Evolutionary conservation across 2,888 invertebrate genomes (phyloP).

Genomic region (Hirudinaria manillensis): DNA sequence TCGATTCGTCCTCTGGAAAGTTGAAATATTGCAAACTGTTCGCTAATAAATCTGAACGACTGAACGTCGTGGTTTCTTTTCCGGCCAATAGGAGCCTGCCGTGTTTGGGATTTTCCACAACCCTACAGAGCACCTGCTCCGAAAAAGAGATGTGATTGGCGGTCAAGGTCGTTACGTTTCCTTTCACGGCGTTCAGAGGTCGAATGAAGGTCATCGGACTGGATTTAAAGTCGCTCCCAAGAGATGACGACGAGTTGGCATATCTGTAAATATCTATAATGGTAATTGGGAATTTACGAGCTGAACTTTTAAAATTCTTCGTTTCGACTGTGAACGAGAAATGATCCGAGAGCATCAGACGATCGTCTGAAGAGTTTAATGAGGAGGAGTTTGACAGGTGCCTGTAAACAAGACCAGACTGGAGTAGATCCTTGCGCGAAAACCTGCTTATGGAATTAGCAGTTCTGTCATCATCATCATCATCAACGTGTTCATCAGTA

Average conservation of each 20-base stretch:
- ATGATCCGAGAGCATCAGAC: not conserved
- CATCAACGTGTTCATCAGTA: constrained; percentile 16
- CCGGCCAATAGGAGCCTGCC: constrained; percentile 10
- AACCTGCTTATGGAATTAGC: not conserved
- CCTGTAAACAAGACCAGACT: not conserved
- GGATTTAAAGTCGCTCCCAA: not conserved
- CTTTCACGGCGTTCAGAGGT: not conserved
- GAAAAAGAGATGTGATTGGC: not conserved
- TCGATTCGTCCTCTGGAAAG: not conserved
- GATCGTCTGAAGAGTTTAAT: not conserved
- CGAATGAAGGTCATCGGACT: not conserved
- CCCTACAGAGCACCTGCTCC: not conserved
- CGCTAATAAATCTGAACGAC: not conserved
- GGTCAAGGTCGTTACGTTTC: not conserved
- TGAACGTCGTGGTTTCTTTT: not conserved
- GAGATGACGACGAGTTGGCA: not conserved
- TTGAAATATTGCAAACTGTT: not conserved
- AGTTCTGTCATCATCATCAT: constrained; percentile 36
- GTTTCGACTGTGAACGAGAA: not conserved
- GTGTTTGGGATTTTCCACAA: constrained; percentile 21
- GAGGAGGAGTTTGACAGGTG: no score
- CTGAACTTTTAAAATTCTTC: not conserved
- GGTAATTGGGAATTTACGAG: not conserved
- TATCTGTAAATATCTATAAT: not conserved
- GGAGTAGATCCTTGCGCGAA: not conserved